phyloP scores from a whole-genome alignment of 2,113 vertebrate species.

The mouse (Mus musculus) region GRCm39 chr10:118901501-118902000 shows the following conservation, averaged over 20 bases:
- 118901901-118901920: background rate
- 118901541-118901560: background rate
- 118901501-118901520: conserved; percentile 6
- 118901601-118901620: conserved; percentile 59
- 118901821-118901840: conserved; percentile 43
- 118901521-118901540: background rate
- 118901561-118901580: background rate
- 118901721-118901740: conserved; percentile 66
- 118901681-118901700: conserved; percentile 75
- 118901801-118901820: conserved; percentile 47
- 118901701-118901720: conserved; percentile 59
- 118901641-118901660: conserved; percentile 76
- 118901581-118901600: conserved; percentile 56
- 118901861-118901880: background rate
- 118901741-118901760: background rate
- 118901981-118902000: background rate
- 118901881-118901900: background rate
- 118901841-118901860: background rate
- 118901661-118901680: conserved; percentile 75
- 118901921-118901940: conserved; percentile 16
- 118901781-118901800: conserved; percentile 54
- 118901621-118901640: background rate
- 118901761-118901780: background rate
- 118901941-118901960: conserved; percentile 24
- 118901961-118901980: conserved; percentile 42